Conservation (phyloP, 2,888 invertebrate genomes). For the Eustalomyia histrio region DNA sequence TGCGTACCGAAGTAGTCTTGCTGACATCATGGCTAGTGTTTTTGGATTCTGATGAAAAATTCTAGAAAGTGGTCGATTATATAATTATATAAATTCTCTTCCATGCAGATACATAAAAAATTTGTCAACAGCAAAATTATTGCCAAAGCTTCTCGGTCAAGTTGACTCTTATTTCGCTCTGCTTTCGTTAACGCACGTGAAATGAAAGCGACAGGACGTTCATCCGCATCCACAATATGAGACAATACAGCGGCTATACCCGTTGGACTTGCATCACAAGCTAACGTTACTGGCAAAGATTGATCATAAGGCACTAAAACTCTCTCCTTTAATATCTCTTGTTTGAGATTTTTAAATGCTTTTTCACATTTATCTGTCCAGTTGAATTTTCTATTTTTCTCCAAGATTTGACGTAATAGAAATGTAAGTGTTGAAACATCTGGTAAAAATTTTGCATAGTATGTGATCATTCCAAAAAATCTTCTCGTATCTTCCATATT, state of each 20-base stretch:
- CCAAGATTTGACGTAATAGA: conserved; percentile 29
- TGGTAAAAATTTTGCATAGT: neutral
- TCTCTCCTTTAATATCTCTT: conserved; percentile 36
- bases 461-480: neutral
- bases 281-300: too few relatives aligned
- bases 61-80: conserved; percentile 30
- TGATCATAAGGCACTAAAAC: conserved; percentile 47
- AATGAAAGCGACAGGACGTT: too few relatives aligned
- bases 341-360: conserved; percentile 48
- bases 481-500: neutral
- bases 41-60: conserved; percentile 55
- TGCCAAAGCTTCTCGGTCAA: conserved; percentile 18
- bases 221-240: conserved; percentile 37
- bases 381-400: conserved; percentile 43
- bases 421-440: conserved; percentile 21
- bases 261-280: conserved; percentile 51
- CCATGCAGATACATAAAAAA: too few relatives aligned
- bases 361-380: conserved; percentile 49
- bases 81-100: too few relatives aligned
- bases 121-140: too few relatives aligned
- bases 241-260: conserved; percentile 58
- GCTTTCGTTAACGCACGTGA: conserved; percentile 40
- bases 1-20: conserved; percentile 46
- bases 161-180: conserved; percentile 41
- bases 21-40: conserved; percentile 55